phyloP scores from a whole-genome alignment of 2,888 invertebrate species.

The Phortica magna region DNA sequence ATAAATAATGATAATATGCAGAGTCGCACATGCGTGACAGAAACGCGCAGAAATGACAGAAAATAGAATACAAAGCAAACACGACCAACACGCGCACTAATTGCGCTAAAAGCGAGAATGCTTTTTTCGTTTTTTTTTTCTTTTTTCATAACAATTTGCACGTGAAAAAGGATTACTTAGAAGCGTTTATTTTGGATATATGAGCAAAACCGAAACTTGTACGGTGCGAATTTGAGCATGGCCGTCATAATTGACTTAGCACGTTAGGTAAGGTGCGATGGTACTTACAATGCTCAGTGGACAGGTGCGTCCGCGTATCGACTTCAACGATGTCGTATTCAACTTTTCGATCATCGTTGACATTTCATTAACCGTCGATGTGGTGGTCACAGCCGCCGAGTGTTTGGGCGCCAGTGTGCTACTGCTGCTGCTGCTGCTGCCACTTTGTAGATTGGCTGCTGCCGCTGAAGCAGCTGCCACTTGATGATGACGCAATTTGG shows the following conservation, averaged over 20 bases:
- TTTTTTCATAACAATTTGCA: constrained; percentile 4
- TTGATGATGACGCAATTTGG: constrained; percentile 67
- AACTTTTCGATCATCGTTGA: constrained; percentile 55
- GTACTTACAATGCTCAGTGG: constrained; percentile 76
- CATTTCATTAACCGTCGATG: constrained; percentile 49
- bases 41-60: not conserved
- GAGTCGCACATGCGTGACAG: constrained; percentile 39
- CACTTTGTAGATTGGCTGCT: not conserved
- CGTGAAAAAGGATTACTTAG: constrained; percentile 13
- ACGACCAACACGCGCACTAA: constrained; percentile 26
- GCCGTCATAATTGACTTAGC: not conserved
- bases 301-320: constrained; percentile 67
- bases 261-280: not conserved
- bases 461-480: constrained; percentile 31
- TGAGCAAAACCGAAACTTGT: not conserved
- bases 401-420: constrained; percentile 5
- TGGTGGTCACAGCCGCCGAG: not conserved
- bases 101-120: constrained; percentile 34
- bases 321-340: constrained; percentile 53
- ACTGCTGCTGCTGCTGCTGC: constrained; percentile 26
- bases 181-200: constrained; percentile 5
- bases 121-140: not conserved
- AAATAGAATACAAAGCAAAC: not conserved
- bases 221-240: not conserved
- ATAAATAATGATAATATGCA: constrained; percentile 1